Percentiles rank a stretch among this genome's conserved stretches.
These are phyloP conservation scores for Clarias laeviceps DNA, from an alignment of 2,797 vertebrate species.

Conservation along the genomic window DNA sequence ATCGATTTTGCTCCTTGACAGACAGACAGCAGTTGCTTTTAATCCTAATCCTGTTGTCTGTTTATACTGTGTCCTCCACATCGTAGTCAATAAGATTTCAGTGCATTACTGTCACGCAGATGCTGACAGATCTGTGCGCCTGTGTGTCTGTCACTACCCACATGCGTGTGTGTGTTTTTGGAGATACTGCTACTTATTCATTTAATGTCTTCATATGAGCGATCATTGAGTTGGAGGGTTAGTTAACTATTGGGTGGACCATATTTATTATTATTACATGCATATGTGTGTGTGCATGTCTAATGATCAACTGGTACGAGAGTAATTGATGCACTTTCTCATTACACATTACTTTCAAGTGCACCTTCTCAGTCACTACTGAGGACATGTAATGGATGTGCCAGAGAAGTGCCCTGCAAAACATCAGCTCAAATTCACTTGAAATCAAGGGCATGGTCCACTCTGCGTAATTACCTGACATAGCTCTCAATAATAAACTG, in stretches of 20 bases:
- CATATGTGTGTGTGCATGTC: neutral
- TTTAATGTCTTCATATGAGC: neutral
- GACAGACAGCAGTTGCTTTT: conserved; percentile 58
- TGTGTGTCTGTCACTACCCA: conserved; percentile 24
- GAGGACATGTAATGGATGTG: neutral
- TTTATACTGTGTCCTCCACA: conserved; percentile 59
- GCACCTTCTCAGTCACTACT: neutral
- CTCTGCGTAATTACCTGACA: neutral
- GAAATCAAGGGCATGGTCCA: neutral
- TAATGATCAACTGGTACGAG: neutral
- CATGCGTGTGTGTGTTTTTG: neutral
- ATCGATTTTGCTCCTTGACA: conserved; percentile 56
- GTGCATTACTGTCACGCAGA: conserved; percentile 55
- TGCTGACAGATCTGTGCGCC: conserved; percentile 45
- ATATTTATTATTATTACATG: neutral
- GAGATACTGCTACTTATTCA: conserved; percentile 28
- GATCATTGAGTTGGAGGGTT: neutral
- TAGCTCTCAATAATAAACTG: neutral
- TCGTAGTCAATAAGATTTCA: conserved; percentile 58
- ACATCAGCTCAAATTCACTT: neutral
- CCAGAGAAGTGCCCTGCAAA: neutral
- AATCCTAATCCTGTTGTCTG: conserved; percentile 62
- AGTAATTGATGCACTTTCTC: neutral
- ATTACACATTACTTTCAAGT: neutral
- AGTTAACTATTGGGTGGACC: neutral